Evolutionary conservation across 2,797 vertebrate genomes (phyloP).

Genomic region (Benthosema pterotum): DNA sequence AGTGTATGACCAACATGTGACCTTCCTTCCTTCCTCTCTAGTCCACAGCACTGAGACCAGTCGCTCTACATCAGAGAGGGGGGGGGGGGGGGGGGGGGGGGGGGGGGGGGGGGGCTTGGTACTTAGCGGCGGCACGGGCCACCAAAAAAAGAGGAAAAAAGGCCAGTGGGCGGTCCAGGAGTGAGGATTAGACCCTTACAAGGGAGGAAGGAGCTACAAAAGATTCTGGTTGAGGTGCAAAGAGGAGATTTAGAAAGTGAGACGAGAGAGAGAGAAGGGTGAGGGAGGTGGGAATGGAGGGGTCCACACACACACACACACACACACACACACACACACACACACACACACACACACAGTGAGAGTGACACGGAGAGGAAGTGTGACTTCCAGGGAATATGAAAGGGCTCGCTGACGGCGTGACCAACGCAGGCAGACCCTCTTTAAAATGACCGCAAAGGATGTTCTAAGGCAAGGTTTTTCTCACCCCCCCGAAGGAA

Average conservation of each 20-base stretch:
- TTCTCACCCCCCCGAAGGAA: no score
- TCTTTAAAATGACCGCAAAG: not conserved
- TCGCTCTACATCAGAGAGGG: conserved; percentile 43
- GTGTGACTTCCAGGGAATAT: conserved; percentile 59
- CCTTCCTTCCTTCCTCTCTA: conserved; percentile 70
- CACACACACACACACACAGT: conserved; percentile 31
- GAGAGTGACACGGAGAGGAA: conserved; percentile 59
- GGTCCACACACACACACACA: conserved; percentile 24
- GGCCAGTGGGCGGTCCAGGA: conserved; percentile 58
- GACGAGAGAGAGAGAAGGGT: conserved; percentile 16
- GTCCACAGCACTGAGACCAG: conserved; percentile 57
- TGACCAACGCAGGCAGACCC: conserved; percentile 1
- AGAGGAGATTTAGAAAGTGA: conserved; percentile 44
- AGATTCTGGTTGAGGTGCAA: conserved; percentile 46
- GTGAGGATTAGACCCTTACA: conserved; percentile 65
- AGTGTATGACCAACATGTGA: conserved; percentile 77
- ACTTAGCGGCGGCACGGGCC: conserved; percentile 8
- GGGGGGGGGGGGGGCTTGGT: not conserved
- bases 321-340: no score
- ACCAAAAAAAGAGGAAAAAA: conserved; percentile 14
- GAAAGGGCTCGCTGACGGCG: conserved; percentile 32
- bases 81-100: conserved; percentile 10
- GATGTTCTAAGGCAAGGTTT: no score
- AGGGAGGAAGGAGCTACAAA: conserved; percentile 66
- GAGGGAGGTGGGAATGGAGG: conserved; percentile 36